Percentiles rank a stretch among this genome's conserved stretches.
Evolutionary conservation across 1,140 invertebrate species (phyloP).

Genomic region (Drosophila carrolli): DNA sequence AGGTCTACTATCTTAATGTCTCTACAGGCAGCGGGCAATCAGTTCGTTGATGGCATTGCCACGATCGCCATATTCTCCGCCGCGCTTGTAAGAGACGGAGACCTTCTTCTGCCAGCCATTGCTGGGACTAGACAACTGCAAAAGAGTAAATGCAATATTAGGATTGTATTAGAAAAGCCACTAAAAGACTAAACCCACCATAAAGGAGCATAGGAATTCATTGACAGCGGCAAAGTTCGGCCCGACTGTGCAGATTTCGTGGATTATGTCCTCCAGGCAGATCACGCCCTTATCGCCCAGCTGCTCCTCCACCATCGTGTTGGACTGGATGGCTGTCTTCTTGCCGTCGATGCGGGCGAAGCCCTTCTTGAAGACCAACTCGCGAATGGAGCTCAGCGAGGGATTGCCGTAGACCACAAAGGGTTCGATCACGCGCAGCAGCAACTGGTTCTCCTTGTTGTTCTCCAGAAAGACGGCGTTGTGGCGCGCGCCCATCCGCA

Average conservation of each 20-base stretch:
- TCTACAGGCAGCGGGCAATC: conserved; percentile 75
- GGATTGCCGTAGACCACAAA: conserved; percentile 80
- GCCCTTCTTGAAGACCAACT: conserved; percentile 82
- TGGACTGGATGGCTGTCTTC: conserved; percentile 81
- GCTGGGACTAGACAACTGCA: conserved; percentile 74
- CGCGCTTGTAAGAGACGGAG: conserved; percentile 72
- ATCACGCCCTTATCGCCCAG: conserved; percentile 79
- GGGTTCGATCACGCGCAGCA: conserved; percentile 81
- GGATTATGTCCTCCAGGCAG: conserved; percentile 84
- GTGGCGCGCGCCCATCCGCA: conserved; percentile 64
- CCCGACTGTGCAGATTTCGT: conserved; percentile 83
- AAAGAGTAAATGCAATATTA: background rate
- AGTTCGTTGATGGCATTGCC: conserved; percentile 75
- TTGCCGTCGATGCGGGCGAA: conserved; percentile 73
- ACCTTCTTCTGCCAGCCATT: conserved; percentile 83
- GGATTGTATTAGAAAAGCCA: background rate
- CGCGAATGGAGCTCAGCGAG: conserved; percentile 70
- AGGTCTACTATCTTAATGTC: conserved; percentile 48
- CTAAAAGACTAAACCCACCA: conserved; percentile 30
- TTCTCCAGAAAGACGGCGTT: conserved; percentile 79
- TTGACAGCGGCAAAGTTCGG: conserved; percentile 73
- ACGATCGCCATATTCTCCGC: conserved; percentile 82
- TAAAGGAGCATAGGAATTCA: conserved; percentile 70
- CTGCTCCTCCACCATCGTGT: conserved; percentile 77
- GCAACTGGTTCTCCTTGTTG: conserved; percentile 73